Evolutionary conservation across 2,113 vertebrate species (phyloP).

Genomic region (Patagioenas fasciata): DNA sequence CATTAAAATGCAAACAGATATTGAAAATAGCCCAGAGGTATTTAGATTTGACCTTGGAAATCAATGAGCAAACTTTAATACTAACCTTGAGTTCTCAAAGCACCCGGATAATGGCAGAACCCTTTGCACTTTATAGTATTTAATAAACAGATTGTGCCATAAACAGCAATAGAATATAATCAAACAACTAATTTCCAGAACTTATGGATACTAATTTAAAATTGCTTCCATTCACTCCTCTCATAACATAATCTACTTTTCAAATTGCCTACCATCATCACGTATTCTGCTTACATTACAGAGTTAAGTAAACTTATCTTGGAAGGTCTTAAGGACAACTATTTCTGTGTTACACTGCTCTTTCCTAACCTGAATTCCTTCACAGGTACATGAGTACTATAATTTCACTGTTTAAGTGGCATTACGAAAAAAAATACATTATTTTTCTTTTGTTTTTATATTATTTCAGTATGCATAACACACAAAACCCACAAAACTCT

Average conservation of each 20-base stretch:
- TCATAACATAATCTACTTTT: not conserved
- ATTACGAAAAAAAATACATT: not conserved
- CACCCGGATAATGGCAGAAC: not conserved
- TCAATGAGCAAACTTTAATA: not conserved
- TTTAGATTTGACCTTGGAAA: not conserved
- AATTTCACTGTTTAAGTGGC: not conserved
- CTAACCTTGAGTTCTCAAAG: not conserved
- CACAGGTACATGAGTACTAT: not conserved
- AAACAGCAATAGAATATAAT: not conserved
- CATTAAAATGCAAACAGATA: not conserved
- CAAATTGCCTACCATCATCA: not conserved
- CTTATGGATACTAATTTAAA: not conserved
- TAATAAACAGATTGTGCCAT: not conserved
- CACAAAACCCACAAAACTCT: not conserved
- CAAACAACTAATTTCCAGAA: not conserved
- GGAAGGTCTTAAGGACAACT: not conserved
- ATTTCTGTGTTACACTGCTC: not conserved
- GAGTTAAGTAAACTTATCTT: not conserved
- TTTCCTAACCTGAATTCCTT: not conserved
- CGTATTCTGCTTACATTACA: accelerated
- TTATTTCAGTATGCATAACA: not conserved
- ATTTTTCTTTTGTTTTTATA: not conserved
- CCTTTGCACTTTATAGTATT: not conserved
- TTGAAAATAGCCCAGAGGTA: not conserved
- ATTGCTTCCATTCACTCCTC: not conserved